A percentile compares a stretch with the other conserved stretches of the same genome.
phyloP scores from a whole-genome alignment of 2,113 vertebrate species.

The Calyptommatus sinebrachiatus region DNA sequence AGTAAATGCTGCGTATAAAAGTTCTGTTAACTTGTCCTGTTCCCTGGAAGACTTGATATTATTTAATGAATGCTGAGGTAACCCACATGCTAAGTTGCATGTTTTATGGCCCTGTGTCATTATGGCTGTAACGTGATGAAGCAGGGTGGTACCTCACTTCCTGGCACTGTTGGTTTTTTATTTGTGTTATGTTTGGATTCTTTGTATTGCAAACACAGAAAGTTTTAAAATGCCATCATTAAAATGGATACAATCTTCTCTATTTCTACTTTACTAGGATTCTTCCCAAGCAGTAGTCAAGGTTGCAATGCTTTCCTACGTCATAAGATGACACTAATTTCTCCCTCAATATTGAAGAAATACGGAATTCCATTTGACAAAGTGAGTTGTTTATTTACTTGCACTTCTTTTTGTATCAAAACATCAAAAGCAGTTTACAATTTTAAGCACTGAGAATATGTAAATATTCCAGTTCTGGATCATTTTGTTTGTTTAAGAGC shows the following conservation, averaged over 20 bases:
- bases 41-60: background rate
- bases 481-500: background rate
- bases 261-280: slow-evolving; percentile 75
- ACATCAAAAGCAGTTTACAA: too few relatives aligned
- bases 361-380: slow-evolving; percentile 97
- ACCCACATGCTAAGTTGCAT: background rate
- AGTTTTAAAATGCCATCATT: background rate
- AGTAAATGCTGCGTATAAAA: background rate
- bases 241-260: slow-evolving; percentile 18
- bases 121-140: background rate
- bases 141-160: background rate
- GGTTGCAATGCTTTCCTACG: slow-evolving; percentile 95
- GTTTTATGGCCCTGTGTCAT: background rate
- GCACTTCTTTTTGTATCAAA: too few relatives aligned
- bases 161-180: background rate
- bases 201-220: background rate
- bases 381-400: slow-evolving; percentile 67
- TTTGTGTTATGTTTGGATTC: background rate
- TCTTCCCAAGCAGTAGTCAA: slow-evolving; percentile 92
- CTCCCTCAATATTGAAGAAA: slow-evolving; percentile 91
- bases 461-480: slow-evolving; percentile 18
- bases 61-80: background rate
- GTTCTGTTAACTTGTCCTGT: background rate
- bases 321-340: slow-evolving; percentile 98
- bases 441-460: too few relatives aligned